Percentiles rank a stretch among this genome's conserved stretches.
These are phyloP conservation scores for Nomada fabriciana DNA, from an alignment of 2,888 invertebrate genomes.

Conservation along the genomic window DNA sequence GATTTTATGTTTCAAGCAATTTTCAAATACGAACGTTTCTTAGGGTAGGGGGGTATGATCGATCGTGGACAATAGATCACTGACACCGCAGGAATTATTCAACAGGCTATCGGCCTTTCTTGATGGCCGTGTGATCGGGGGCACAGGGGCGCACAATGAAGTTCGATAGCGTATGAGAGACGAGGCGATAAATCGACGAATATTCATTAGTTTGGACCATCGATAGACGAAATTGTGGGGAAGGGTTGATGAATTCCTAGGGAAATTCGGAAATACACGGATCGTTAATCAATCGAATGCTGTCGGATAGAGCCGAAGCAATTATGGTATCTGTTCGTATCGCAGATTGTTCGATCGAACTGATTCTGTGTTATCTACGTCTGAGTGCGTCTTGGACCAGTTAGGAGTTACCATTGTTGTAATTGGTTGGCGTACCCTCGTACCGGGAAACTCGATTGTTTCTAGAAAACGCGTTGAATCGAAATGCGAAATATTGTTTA, in stretches of 20 bases:
- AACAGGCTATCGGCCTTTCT: conserved; percentile 39
- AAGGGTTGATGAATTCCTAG: neutral
- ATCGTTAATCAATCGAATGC: conserved; percentile 2
- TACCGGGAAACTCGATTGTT: neutral
- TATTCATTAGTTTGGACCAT: neutral
- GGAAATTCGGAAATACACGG: neutral
- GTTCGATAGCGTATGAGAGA: conserved; percentile 22
- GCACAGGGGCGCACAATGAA: conserved; percentile 8
- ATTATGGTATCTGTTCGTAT: conserved; percentile 5
- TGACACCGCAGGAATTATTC: conserved; percentile 39
- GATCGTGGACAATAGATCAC: conserved; percentile 32
- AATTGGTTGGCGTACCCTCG: neutral
- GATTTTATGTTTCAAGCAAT: neutral
- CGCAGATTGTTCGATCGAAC: conserved; percentile 3
- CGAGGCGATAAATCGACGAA: conserved; percentile 20
- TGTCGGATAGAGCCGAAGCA: conserved; percentile 10
- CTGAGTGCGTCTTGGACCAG: conserved; percentile 8
- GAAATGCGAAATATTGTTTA: neutral
- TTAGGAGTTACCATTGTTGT: neutral
- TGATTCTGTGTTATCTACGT: conserved; percentile 11
- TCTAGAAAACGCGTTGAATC: neutral
- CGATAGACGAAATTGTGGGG: neutral
- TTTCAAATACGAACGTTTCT: neutral
- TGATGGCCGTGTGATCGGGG: conserved; percentile 22
- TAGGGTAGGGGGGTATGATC: too few species aligned